phyloP scores from a whole-genome alignment of 2,113 vertebrate genomes.

The Camelus dromedarius region DNA sequence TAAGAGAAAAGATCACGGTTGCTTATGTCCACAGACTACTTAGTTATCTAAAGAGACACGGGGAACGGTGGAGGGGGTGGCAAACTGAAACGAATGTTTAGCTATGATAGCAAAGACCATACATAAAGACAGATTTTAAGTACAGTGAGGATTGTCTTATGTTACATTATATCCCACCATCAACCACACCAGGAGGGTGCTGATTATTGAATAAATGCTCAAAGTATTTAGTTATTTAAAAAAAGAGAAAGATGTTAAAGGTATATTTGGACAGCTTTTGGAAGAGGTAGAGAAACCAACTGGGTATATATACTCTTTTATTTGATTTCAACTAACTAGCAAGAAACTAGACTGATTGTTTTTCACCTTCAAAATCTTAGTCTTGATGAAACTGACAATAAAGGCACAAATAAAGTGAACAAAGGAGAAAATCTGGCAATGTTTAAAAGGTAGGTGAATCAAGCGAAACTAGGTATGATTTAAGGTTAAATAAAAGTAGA shows the following conservation, averaged over 20 bases:
- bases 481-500: constrained; percentile 13
- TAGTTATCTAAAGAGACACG: neutral
- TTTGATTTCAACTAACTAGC: constrained; percentile 55
- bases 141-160: constrained; percentile 23
- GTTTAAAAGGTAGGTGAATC: neutral
- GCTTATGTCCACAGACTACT: neutral
- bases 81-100: neutral
- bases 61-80: neutral
- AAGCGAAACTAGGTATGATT: constrained; percentile 7
- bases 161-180: constrained; percentile 15
- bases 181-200: neutral
- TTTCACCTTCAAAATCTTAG: constrained; percentile 50
- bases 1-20: neutral
- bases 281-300: constrained; percentile 75
- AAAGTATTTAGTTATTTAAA: constrained; percentile 23
- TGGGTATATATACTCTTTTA: constrained; percentile 36
- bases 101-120: neutral
- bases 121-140: constrained; percentile 24
- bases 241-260: neutral
- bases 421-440: constrained; percentile 30
- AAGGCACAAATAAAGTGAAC: constrained; percentile 67
- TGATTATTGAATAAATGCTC: constrained; percentile 9
- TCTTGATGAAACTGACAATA: constrained; percentile 54
- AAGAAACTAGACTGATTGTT: constrained; percentile 60
- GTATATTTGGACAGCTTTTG: constrained; percentile 16